A percentile compares a stretch with the other conserved stretches of the same genome.
Evolutionary conservation across 2,113 vertebrate genomes (phyloP).

Genomic region (Clinocottus analis): DNA sequence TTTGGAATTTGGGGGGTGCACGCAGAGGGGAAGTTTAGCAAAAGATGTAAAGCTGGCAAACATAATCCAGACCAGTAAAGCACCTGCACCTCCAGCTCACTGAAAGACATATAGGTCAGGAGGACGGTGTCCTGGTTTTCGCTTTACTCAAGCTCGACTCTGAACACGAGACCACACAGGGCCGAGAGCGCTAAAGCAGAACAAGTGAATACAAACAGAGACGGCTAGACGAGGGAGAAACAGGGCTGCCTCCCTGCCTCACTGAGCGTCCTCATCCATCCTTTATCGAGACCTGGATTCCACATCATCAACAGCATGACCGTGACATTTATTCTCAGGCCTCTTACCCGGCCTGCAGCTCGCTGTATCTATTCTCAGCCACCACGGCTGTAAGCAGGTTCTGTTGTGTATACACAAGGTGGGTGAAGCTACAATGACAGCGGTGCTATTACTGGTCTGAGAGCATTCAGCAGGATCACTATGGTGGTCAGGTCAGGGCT

Average conservation of each 20-base stretch:
- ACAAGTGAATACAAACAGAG: slow-evolving; percentile 53
- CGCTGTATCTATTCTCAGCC: slow-evolving; percentile 32
- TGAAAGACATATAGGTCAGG: slow-evolving; percentile 5
- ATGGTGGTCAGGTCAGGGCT: slow-evolving; percentile 63
- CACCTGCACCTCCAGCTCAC: slow-evolving; percentile 17
- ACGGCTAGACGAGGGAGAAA: slow-evolving; percentile 35
- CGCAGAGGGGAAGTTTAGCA: neutral
- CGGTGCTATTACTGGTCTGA: slow-evolving; percentile 56
- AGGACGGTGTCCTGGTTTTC: slow-evolving; percentile 18
- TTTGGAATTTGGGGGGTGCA: neutral
- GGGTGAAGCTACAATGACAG: slow-evolving; percentile 39
- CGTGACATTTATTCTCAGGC: slow-evolving; percentile 40
- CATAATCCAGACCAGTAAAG: slow-evolving; percentile 13
- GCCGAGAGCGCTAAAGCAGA: slow-evolving; percentile 53
- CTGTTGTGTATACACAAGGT: slow-evolving; percentile 64
- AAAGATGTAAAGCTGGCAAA: neutral
- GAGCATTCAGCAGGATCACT: slow-evolving; percentile 67
- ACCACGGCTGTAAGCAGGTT: slow-evolving; percentile 34
- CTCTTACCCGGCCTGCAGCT: slow-evolving; percentile 18
- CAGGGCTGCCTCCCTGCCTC: slow-evolving; percentile 25
- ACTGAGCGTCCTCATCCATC: slow-evolving; percentile 35
- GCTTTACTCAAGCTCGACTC: slow-evolving; percentile 16
- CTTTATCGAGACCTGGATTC: slow-evolving; percentile 51
- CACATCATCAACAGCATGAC: slow-evolving; percentile 61
- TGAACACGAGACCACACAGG: slow-evolving; percentile 53